Evolutionary conservation across 2,888 invertebrate species (phyloP), one percentile per base, ranked within the genome.

Genomic region (Drosophila quinaria): DNA sequence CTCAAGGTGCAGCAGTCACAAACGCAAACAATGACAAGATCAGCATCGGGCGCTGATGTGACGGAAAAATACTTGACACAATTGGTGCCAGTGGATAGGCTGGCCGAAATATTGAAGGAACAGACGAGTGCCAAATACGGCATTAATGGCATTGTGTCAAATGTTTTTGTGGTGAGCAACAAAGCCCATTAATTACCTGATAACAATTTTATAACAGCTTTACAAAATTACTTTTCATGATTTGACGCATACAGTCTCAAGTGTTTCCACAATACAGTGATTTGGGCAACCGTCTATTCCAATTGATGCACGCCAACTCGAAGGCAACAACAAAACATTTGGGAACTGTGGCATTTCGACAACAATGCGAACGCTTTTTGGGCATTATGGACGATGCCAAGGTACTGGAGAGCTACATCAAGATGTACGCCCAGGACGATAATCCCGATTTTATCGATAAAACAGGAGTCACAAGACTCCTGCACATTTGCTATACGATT

Each of bases 221-320:
- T 13, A 60, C 22, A 22, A 42, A 37, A 44, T 33, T 44, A 42
- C 25, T 22, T 69, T 70, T 25, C 17, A 41, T 74, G 50, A 42
- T 29, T 47, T 46, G 50, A 62, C 62, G 35, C 39, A 35, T 46
- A 50, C 64, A 96, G 95, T 94, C 94, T 84, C 96, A 96, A 92
- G 93, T 97, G 75, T 97, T 97, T 92, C 96, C 97, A n/a, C 94
- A 94, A 90, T 96, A 97, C 91, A 94, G 95, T 3, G 95, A 96
- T 78, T 93, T 97, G 82, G 96, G 95, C 1, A 93, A 94, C 15
- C 95, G 95, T 80, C 93, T 97, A 70, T 97, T 94, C 91, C 93
- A 93, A 64, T 94, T 95, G 91, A 93, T 97, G 74, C 95, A 95
- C 87, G 91, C 91, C 25, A 93, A 93, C 75, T 94, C 94, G 5